phyloP scores from a whole-genome alignment of 2,797 vertebrate species.

The Dryobates pubescens region DNA sequence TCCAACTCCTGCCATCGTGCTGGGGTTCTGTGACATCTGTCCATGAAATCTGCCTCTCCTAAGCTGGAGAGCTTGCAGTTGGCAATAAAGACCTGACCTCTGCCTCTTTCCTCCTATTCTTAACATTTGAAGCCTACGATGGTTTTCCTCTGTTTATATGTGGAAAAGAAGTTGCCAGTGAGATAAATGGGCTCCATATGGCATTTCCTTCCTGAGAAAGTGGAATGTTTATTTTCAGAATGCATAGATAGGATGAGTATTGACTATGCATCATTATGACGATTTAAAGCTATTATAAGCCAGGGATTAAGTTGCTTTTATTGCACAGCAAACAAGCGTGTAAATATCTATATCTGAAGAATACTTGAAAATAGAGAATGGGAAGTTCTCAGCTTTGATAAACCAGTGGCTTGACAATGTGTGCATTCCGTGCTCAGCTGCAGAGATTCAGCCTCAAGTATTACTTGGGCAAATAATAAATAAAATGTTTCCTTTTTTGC shows the following conservation, averaged over 20 bases:
- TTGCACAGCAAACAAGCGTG: not conserved
- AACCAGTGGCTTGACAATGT: too few species aligned
- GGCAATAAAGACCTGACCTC: not conserved
- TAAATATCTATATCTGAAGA: not conserved
- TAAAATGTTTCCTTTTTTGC: not conserved
- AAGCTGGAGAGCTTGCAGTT: not conserved
- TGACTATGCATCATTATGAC: not conserved
- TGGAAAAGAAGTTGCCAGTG: not conserved
- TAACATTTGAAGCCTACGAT: not conserved
- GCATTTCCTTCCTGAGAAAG: not conserved
- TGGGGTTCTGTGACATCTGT: too few species aligned
- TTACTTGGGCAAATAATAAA: not conserved
- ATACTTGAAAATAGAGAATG: not conserved
- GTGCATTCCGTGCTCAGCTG: not conserved
- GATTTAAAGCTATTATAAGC: not conserved
- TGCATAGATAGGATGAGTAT: accelerated
- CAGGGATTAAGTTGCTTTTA: not conserved
- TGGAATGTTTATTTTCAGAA: not conserved
- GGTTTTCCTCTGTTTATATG: not conserved
- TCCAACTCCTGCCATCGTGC: too few species aligned
- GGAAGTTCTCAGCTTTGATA: not conserved
- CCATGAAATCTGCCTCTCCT: not conserved
- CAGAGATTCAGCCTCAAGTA: not conserved
- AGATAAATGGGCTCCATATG: not conserved
- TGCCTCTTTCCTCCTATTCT: not conserved